Evolutionary conservation across 1,140 invertebrate species (phyloP).

Genomic region (Pteromalus puparum): DNA sequence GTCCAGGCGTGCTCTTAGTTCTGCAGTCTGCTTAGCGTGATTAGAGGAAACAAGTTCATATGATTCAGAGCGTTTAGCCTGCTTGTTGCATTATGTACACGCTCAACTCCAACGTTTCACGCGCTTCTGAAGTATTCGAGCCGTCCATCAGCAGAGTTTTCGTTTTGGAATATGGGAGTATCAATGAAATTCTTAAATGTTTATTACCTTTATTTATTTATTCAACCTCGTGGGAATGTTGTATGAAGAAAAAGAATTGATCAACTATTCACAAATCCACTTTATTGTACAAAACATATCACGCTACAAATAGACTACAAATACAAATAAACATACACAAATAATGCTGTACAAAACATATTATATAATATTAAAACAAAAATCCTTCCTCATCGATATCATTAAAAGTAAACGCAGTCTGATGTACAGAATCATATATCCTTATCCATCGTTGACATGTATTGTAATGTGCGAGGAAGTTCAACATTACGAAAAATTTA

Average conservation of each 20-base stretch:
- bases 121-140: neutral
- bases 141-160: neutral
- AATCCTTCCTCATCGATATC: conserved; percentile 46
- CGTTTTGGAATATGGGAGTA: too few relatives aligned
- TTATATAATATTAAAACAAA: conserved; percentile 33
- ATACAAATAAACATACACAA: conserved; percentile 57
- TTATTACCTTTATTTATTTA: too few relatives aligned
- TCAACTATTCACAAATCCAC: conserved; percentile 45
- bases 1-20: neutral
- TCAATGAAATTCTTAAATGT: too few relatives aligned
- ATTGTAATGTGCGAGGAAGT: neutral
- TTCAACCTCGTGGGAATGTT: neutral
- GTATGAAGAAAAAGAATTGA: neutral
- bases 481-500: neutral
- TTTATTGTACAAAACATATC: conserved; percentile 69
- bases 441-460: neutral
- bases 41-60: neutral
- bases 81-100: neutral
- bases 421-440: conserved; percentile 7
- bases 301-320: conserved; percentile 58
- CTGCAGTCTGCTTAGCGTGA: neutral
- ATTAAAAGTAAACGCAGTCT: conserved; percentile 48
- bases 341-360: conserved; percentile 59
- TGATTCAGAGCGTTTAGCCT: neutral
- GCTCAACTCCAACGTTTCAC: neutral